Evolutionary conservation across 2,113 vertebrate genomes (phyloP).

Genomic region (Etheostoma spectabile): DNA sequence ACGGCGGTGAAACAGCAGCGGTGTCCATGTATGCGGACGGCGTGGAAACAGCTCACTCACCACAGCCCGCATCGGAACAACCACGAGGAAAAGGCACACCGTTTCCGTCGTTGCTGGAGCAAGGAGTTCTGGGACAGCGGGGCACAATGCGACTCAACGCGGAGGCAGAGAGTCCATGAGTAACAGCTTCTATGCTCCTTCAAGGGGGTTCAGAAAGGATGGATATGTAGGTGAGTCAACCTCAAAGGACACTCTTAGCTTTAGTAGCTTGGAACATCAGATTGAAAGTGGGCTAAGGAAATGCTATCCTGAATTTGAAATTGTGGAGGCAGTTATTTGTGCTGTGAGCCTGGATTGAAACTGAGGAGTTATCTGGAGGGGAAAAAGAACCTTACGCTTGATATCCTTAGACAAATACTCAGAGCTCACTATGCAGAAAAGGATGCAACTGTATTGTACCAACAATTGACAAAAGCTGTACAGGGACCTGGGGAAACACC

Average conservation of each 20-base stretch:
- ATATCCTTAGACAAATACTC: slow-evolving; percentile 16
- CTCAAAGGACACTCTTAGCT: neutral
- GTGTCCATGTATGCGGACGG: no score
- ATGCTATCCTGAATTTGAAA: neutral
- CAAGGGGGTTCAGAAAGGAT: no score
- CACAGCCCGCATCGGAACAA: no score
- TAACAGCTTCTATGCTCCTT: no score
- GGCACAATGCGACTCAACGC: no score
- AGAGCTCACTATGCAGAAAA: slow-evolving; percentile 13
- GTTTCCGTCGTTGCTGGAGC: no score
- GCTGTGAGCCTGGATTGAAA: neutral
- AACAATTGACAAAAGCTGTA: slow-evolving; percentile 1
- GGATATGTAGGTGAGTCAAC: slow-evolving; percentile 5
- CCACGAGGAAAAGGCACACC: no score
- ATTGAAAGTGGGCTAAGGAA: neutral
- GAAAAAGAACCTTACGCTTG: neutral
- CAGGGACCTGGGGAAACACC: neutral
- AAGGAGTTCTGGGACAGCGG: no score
- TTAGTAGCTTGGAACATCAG: slow-evolving; percentile 14
- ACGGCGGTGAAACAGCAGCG: no score
- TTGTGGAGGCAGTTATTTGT: neutral
- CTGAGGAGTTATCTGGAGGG: slow-evolving; percentile 6
- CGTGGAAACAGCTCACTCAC: no score
- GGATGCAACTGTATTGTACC: slow-evolving; percentile 13
- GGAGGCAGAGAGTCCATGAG: no score